Conservation (phyloP, 2,888 invertebrate genomes). For the Leptothorax acervorum region DNA sequence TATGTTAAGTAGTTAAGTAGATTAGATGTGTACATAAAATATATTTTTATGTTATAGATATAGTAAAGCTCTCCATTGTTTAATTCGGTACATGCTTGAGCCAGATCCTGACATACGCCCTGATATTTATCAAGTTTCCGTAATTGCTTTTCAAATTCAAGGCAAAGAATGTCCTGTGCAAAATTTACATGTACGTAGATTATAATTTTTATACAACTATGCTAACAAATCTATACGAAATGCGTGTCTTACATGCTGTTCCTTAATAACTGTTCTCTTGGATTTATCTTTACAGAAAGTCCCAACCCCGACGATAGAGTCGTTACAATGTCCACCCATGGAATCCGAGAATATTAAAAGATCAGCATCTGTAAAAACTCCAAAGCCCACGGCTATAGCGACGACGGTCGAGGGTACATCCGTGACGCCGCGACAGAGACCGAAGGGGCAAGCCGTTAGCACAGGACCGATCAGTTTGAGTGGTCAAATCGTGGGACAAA, state of each 20-base stretch:
- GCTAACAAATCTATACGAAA: not conserved
- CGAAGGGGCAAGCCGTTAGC: slow-evolving; percentile 88
- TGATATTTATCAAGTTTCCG: slow-evolving; percentile 94
- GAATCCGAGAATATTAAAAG: slow-evolving; percentile 90
- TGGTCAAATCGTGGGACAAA: slow-evolving; percentile 84
- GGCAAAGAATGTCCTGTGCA: slow-evolving; percentile 92
- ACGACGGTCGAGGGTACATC: slow-evolving; percentile 90
- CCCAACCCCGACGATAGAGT: slow-evolving; percentile 88
- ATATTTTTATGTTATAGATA: slow-evolving; percentile 75
- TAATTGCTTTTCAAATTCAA: slow-evolving; percentile 90
- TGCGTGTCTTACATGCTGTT: not conserved
- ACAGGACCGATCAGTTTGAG: slow-evolving; percentile 83
- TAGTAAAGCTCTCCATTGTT: slow-evolving; percentile 82
- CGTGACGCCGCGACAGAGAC: slow-evolving; percentile 93
- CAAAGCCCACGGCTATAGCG: slow-evolving; percentile 85
- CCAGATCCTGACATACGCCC: slow-evolving; percentile 93
- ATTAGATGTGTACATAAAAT: not conserved
- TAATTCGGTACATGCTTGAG: slow-evolving; percentile 91
- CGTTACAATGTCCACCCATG: slow-evolving; percentile 89
- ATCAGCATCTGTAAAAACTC: slow-evolving; percentile 86
- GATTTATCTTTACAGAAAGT: slow-evolving; percentile 87
- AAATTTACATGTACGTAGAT: slow-evolving; percentile 90
- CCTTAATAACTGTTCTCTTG: not conserved
- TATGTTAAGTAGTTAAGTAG: not conserved
- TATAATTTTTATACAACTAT: not conserved